These are phyloP conservation scores for Saxidomus purpurata DNA, from an alignment of 1,140 invertebrate species.

Conservation along the genomic window DNA sequence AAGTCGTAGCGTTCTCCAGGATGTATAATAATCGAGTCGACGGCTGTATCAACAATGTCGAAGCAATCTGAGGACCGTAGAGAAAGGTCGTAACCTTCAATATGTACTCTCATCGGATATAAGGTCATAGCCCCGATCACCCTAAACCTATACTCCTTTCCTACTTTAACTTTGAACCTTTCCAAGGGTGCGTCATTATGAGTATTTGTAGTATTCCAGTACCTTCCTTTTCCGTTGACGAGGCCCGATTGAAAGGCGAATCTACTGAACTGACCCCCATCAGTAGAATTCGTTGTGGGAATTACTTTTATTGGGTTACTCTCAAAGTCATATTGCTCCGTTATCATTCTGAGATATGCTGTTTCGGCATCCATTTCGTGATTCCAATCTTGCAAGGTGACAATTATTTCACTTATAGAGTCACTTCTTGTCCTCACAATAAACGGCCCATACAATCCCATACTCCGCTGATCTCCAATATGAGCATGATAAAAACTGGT, in stretches of 20 bases:
- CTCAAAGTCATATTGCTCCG: conserved; percentile 44
- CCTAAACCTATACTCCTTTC: conserved; percentile 66
- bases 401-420: conserved; percentile 53
- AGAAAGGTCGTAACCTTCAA: conserved; percentile 87
- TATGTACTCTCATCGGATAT: conserved; percentile 87
- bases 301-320: not conserved
- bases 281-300: conserved; percentile 10
- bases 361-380: conserved; percentile 72
- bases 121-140: conserved; percentile 67
- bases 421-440: conserved; percentile 67
- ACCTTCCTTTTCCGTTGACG: conserved; percentile 70
- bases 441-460: conserved; percentile 79
- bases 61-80: conserved; percentile 93
- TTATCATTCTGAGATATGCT: conserved; percentile 71
- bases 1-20: conserved; percentile 94
- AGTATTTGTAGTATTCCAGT: conserved; percentile 88
- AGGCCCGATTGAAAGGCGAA: conserved; percentile 67
- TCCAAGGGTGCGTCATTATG: conserved; percentile 75
- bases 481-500: conserved; percentile 84
- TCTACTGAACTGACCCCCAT: conserved; percentile 55
- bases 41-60: conserved; percentile 91
- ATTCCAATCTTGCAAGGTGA: conserved; percentile 74
- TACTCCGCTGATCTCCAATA: conserved; percentile 77
- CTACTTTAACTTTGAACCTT: conserved; percentile 63
- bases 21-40: conserved; percentile 68